Base-by-base conservation (phyloP, 2,797 vertebrate species). In the Furcifer pardalis region DNA sequence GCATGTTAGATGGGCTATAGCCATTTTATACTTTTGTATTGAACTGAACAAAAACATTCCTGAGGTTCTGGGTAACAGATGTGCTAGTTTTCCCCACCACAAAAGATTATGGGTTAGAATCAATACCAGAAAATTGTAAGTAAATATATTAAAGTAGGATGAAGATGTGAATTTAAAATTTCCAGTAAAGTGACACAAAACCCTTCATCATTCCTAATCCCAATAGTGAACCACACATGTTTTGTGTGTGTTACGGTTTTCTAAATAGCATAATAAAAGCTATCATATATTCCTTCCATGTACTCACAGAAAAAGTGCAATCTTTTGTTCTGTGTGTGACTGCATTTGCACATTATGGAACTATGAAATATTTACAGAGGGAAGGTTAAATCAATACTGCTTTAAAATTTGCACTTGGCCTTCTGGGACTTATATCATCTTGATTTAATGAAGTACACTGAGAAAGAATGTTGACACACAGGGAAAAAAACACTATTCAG, bases 351-450 rank as follows among this genome's bases (percentile, higher is more conserved):
- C 90, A 82, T 91, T 92, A 93, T 83, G 93, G 89, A 93, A 91
- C 86, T 90, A 93, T 94, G 93, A 94, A 95, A 96, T 95, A 95
- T 95, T 95, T 96, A 94, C 93, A 94, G 90, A 95, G 88, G 87
- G 89, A 96, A 96, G 91, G 94, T 95, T 96, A 95, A 95, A 95
- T 94, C 93, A 96, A 95, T 95, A 95, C 84, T 89, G 88, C 89
- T 94, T 90, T 95, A 95, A 95, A 96, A 95, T 95, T 94, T 95
- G 91, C 93, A 89, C 91, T 95, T 84, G 78, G 42, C 91, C 94
- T 95, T 91, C 85, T 85, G 94, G 83, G 95, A 91, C 89, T 95
- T 94, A 88, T 88, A 93, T 94, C 90, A 93, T 95, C 92, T 92
- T 94, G 93, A 95, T 94, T 96, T 95, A 96, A 96, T 96, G 94